Evolutionary conservation across 35 echinoderm and acorn worm genomes (phyloP), one percentile per base, ranked within the genome.

Genomic region (Strongylocentrotus purpuratus): DNA sequence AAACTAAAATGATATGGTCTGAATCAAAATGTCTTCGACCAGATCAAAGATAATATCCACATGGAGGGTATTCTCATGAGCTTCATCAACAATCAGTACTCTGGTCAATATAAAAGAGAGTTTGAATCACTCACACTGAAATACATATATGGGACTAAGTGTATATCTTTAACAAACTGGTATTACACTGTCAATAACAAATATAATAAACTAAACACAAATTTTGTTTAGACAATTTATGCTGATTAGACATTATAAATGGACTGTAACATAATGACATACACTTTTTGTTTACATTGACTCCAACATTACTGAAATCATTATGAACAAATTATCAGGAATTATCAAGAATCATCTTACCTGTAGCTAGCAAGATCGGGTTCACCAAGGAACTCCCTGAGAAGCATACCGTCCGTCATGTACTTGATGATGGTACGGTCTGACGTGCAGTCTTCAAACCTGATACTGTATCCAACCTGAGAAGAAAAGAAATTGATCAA

Each of bases 361-460:
- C 85, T 97, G 94, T 99, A 99, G 58, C 98, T 96, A 31, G 98
- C 94, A 15, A 99, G 94, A 93, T 99, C 98, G 20, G 98, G 98
- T 94, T 99, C 98, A 88, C 95, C 90, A 13, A 99, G 95, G 94
- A 99, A 99, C 41, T 99, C 98, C 52, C 98, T 95, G 11, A 99
- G 88, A 15, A 99, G 93, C 98, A 99, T 99, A 22, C 98, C 98
- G 85, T 99, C 98, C 8, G 98, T 99, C 98, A 99, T 99, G 87
- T 99, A 99, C 90, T 99, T 99, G 47, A 99, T 85, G 20, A 99
- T 94, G 3, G 98, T 99, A 70, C 96, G 92, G 28, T 97, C 96
- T 2, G 98, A 99, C 4, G 98, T 99, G 46, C 98, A 99, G 88
- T 99, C 98, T 78, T 99, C 98, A 99, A 99, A 99, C 20, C 98